phyloP scores from a whole-genome alignment of 64 coral and sea anemone species.

The Pocillopora verrucosa region DNA sequence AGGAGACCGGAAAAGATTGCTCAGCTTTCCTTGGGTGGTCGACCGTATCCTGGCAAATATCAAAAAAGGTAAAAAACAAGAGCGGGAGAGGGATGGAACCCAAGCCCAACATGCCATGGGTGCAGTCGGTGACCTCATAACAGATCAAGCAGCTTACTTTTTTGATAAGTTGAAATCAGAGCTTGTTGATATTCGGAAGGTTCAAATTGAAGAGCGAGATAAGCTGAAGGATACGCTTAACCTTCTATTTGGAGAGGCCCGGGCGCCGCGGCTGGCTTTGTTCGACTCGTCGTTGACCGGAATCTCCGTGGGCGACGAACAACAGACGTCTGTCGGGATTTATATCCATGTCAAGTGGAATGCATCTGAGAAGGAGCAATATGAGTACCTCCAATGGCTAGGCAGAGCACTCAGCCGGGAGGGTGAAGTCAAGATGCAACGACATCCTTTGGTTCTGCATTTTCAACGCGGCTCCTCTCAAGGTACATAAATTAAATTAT shows the following conservation, averaged over 20 bases:
- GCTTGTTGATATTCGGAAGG: constrained; percentile 13
- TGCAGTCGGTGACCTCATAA: constrained; percentile 38
- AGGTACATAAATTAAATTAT: not conserved
- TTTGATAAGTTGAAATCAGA: constrained; percentile 11
- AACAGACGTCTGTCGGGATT: constrained; percentile 20
- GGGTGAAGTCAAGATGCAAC: not conserved
- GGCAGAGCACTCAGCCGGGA: not conserved
- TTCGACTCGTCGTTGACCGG: constrained; percentile 42
- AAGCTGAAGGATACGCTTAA: not conserved
- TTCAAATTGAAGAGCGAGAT: constrained; percentile 9
- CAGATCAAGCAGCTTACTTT: constrained; percentile 32
- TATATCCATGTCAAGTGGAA: constrained; percentile 48
- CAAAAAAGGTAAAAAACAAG: constrained; percentile 43
- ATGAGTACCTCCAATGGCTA: not conserved
- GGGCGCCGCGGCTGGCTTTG: constrained; percentile 1
- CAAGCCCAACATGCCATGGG: constrained; percentile 14
- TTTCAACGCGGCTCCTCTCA: constrained; percentile 2
- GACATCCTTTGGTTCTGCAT: not conserved
- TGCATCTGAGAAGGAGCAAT: constrained; percentile 19
- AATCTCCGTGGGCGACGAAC: constrained; percentile 28
- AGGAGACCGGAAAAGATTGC: not conserved
- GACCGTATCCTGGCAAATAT: constrained; percentile 71
- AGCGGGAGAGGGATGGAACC: constrained; percentile 1
- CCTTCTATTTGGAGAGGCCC: not conserved
- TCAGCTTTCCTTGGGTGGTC: constrained; percentile 83